Evolutionary conservation across 2,113 vertebrate genomes (phyloP).

Genomic region (Phoenicopterus ruber): DNA sequence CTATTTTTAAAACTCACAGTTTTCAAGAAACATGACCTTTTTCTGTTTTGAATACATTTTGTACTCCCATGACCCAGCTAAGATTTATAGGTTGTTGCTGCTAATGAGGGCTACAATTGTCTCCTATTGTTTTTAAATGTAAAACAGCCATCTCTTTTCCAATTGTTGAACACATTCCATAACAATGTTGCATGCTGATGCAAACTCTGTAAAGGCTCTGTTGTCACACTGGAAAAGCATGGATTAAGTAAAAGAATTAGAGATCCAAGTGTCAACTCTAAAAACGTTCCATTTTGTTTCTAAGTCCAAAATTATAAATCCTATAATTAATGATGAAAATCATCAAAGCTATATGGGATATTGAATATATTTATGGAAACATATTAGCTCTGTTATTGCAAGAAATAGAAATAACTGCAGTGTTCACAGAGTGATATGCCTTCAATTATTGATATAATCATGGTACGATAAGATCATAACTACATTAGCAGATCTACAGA

Average conservation of each 20-base stretch:
- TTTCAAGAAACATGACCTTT: neutral
- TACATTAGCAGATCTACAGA: neutral
- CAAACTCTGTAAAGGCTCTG: neutral
- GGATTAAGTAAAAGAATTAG: neutral
- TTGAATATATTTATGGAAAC: neutral
- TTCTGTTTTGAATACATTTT: neutral
- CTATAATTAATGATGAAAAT: neutral
- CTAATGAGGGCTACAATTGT: neutral
- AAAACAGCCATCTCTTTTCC: neutral
- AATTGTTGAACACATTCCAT: neutral
- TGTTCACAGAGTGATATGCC: neutral
- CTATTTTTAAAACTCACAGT: neutral
- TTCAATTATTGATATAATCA: neutral
- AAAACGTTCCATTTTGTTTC: neutral
- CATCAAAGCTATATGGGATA: neutral
- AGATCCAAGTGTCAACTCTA: neutral
- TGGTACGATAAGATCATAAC: fast-evolving
- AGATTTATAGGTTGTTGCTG: neutral
- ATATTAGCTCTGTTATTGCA: neutral
- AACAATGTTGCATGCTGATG: neutral
- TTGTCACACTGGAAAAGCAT: neutral
- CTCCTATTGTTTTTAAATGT: neutral
- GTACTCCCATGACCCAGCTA: neutral
- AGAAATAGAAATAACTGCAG: neutral
- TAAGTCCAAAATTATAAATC: neutral